Evolutionary conservation across 2,113 vertebrate genomes (phyloP).

Genomic region (Oenanthe oenanthe): DNA sequence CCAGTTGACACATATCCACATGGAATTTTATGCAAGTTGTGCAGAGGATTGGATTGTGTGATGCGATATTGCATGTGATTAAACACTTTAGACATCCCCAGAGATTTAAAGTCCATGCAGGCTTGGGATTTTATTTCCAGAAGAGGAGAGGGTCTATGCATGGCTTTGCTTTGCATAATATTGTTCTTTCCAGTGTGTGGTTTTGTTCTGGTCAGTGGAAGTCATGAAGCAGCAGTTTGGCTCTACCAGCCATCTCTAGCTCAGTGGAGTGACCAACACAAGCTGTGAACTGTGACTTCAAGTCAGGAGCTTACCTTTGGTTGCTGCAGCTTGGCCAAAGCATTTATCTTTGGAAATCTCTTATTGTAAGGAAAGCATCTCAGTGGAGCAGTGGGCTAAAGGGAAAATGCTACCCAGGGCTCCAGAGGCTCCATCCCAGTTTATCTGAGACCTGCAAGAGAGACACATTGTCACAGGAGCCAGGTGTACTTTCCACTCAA

Average conservation of each 20-base stretch:
- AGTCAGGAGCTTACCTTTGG: background rate
- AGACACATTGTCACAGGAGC: accelerated
- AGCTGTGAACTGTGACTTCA: background rate
- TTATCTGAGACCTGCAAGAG: background rate
- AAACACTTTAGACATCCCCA: background rate
- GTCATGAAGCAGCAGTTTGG: background rate
- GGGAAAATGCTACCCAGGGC: background rate
- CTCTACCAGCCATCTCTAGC: background rate
- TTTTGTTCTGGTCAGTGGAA: background rate
- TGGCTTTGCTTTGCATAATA: background rate
- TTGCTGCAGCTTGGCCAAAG: background rate
- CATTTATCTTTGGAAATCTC: background rate
- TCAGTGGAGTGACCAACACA: background rate
- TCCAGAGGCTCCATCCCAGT: background rate
- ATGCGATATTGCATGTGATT: background rate
- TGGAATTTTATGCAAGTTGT: accelerated
- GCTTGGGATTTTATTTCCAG: background rate
- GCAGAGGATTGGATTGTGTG: background rate
- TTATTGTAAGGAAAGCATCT: background rate
- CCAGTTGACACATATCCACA: background rate
- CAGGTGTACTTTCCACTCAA: background rate
- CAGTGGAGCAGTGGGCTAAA: background rate
- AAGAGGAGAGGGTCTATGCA: accelerated
- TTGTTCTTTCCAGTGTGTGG: background rate
- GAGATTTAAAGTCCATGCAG: accelerated